These are phyloP conservation scores for Oxytorus armatus DNA, from an alignment of 2,888 invertebrate species.

Conservation along the genomic window DNA sequence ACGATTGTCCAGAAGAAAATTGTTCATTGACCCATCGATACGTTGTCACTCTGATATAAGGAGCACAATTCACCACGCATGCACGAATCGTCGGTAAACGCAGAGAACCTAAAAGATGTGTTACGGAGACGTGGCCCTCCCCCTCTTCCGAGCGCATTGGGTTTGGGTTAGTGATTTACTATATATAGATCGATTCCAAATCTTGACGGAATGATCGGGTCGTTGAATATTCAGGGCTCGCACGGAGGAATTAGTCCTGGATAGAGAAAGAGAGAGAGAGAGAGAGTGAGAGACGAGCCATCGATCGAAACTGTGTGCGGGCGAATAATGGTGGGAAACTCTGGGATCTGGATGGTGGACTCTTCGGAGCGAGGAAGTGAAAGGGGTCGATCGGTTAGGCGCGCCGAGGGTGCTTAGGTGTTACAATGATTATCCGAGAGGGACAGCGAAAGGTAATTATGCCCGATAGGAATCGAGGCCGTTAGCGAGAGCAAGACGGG, in stretches of 20 bases:
- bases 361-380: slow-evolving; percentile 27
- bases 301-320: slow-evolving; percentile 78
- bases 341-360: slow-evolving; percentile 70
- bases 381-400: slow-evolving; percentile 77
- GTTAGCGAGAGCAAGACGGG: slow-evolving; percentile 76
- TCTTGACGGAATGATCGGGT: slow-evolving; percentile 38
- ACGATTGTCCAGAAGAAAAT: background rate
- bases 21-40: background rate
- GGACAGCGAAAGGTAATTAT: slow-evolving; percentile 84
- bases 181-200: slow-evolving; percentile 22
- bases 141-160: background rate
- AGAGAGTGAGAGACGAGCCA: slow-evolving; percentile 65
- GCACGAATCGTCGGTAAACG: background rate
- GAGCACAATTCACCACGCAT: slow-evolving; percentile 1
- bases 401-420: slow-evolving; percentile 82
- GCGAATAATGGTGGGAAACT: slow-evolving; percentile 81
- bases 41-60: background rate
- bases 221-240: slow-evolving; percentile 46
- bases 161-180: background rate
- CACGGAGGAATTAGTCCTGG: slow-evolving; percentile 40
- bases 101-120: background rate
- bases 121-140: too few species aligned
- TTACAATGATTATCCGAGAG: slow-evolving; percentile 84
- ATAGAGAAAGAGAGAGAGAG: too few species aligned
- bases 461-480: slow-evolving; percentile 81